Percentiles rank a stretch among this genome's conserved stretches.
These are phyloP conservation scores for Ptychobarbus kaznakovi DNA, from an alignment of 2,797 vertebrate species.

Conservation along the genomic window DNA sequence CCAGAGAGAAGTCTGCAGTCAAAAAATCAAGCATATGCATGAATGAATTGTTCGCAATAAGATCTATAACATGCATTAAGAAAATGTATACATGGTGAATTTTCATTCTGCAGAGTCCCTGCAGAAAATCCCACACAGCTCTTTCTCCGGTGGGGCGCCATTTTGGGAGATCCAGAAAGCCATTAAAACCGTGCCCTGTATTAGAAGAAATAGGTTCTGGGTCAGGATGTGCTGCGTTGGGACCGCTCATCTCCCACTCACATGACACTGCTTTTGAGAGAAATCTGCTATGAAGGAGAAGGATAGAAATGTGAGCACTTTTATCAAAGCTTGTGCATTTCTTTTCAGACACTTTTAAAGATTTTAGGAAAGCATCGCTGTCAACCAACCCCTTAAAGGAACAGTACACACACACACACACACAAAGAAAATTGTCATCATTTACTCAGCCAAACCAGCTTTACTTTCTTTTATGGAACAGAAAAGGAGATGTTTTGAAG, in stretches of 20 bases:
- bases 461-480: neutral
- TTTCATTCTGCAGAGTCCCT: conserved; percentile 11
- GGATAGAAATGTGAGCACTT: neutral
- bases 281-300: conserved; percentile 19
- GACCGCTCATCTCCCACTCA: conserved; percentile 49
- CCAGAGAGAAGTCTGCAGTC: no score
- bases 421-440: neutral
- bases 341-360: neutral
- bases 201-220: conserved; percentile 57
- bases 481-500: neutral
- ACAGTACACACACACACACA: neutral
- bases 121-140: conserved; percentile 40
- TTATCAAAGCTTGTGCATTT: neutral
- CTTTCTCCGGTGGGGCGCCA: conserved; percentile 32
- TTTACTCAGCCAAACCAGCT: neutral
- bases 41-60: neutral
- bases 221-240: conserved; percentile 54
- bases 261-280: conserved; percentile 44
- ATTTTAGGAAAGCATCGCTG: conserved; percentile 3
- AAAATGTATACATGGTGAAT: neutral
- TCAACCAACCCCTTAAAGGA: neutral
- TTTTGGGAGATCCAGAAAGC: conserved; percentile 52
- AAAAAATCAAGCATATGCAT: no score
- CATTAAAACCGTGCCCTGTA: conserved; percentile 55
- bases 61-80: neutral